Base-by-base conservation (phyloP, 2,797 vertebrate species). In the Paramormyrops hopkinsi region DNA sequence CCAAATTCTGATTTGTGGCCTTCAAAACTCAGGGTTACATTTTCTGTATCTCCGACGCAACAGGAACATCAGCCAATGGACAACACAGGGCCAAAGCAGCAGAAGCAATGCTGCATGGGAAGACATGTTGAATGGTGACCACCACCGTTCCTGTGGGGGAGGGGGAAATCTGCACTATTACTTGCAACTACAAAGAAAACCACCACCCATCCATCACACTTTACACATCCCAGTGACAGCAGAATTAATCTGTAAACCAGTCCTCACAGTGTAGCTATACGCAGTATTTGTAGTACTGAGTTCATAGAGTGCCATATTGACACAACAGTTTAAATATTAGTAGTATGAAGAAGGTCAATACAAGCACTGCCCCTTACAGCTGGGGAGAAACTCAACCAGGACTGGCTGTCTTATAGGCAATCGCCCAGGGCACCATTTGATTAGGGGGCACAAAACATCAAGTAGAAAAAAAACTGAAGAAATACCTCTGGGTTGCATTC, bases 11-110 rank as follows among this genome's bases (percentile, higher is more conserved):
- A 51, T 50, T 22, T 46, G 8, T 11, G 46, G 19, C 46, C 46
- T 25, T 84, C 82, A 50, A 46, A 84, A 44, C 17, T 50, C 44
- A 11, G 88, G 62, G n/a, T 48, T 89, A 19, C 89, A 88, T 76
- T 92, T 94, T 91, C 79, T 93, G 53, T 94, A 94, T 86, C 90
- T 92, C 89, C 92, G 94, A 89, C 88, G 93, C 88, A 97, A 89
- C 85, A 95, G 94, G 91, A 93, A 92, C 87, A 97, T 92, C 89
- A 99, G 92, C 92, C 96, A 97, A 94, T 98, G 97, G 89, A 96
- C 96, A 0, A 97, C 48, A 56, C 99, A 97, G 19, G 98, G 98
- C 98, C 98, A 99, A 86, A 98, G 69, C 89, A 98, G 29, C 89
- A 99, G 94, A 92, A 99, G 96, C 76, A 98, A 90, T 19, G 98